Evolutionary conservation across 2,797 vertebrate species (phyloP), one percentile per base, ranked within the genome.

Genomic region (Numenius phaeopus): DNA sequence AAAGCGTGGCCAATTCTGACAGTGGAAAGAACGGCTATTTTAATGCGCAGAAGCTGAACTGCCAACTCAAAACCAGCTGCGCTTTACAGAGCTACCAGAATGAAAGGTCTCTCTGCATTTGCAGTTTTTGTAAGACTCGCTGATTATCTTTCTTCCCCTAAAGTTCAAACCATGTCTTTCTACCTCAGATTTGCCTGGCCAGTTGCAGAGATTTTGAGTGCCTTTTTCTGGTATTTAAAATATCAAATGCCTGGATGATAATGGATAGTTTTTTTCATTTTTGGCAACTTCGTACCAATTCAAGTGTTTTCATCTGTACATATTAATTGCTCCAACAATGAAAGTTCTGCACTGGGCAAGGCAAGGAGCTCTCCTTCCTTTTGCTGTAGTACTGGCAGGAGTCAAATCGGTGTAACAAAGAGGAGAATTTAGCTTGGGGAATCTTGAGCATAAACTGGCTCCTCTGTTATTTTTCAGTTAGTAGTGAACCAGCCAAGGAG

Each of bases 1-100:
- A 89, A 73, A 91, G 73, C 5, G 0, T 81, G 89, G 86, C 94
- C 78, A 93, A 58, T 77, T 94, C 79, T 79, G 83, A 76, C 65
- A 78, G 72, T 96, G 90, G 93, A 92, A 91, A 95, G 94, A 96
- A 69, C 4, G 6, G 78, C 72, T 91, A 34, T 87, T 94, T 69
- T 92, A 91, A 92, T n/a, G 75, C 54, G 83, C 46, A 95, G 67
- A 71, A 85, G 72, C 82, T 96, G 58, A 90, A 78, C 47, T 87
- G 94, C 92, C 90, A 90, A 95, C 85, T 91, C 30, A 57, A 88
- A 92, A 76, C 79, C 88, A 95, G 71, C 91, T 96, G 90, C 1
- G 1, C 75, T 90, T 76, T 77, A 69, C 65, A 73, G 66, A 92
- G 69, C 42, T 87, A 37, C 89, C 29, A 58, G 75, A 87, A 87